A percentile compares a stretch with the other conserved stretches of the same genome.
Evolutionary conservation across 1,140 invertebrate genomes (phyloP).

Genomic region (Nymphalis io): DNA sequence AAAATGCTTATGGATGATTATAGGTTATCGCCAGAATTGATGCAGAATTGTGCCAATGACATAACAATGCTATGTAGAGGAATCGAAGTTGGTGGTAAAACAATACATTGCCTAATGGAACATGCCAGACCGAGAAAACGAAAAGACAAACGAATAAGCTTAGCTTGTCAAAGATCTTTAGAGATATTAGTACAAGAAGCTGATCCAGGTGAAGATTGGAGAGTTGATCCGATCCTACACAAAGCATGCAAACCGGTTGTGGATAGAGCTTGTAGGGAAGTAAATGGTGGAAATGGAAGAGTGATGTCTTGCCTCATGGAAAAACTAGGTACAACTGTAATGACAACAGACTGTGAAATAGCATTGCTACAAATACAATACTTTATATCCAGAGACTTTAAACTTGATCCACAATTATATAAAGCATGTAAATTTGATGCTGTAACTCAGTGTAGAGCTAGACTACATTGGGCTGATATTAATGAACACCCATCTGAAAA

Average conservation of each 20-base stretch:
- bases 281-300: constrained; percentile 85
- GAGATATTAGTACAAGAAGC: constrained; percentile 89
- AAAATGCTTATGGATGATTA: constrained; percentile 96
- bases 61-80: constrained; percentile 88
- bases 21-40: constrained; percentile 94
- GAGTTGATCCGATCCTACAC: constrained; percentile 93
- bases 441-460: constrained; percentile 89
- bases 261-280: constrained; percentile 85
- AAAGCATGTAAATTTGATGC: constrained; percentile 94
- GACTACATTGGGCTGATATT: constrained; percentile 88
- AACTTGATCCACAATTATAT: constrained; percentile 94
- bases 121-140: constrained; percentile 86
- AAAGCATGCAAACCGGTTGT: constrained; percentile 93
- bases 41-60: constrained; percentile 93
- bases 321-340: constrained; percentile 90
- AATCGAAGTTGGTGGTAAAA: constrained; percentile 90
- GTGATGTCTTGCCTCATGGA: constrained; percentile 97
- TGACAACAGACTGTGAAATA: constrained; percentile 94
- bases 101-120: constrained; percentile 98
- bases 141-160: constrained; percentile 83
- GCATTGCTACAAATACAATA: constrained; percentile 97
- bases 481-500: constrained; percentile 76
- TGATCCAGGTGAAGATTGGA: constrained; percentile 94
- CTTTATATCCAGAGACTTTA: constrained; percentile 97
- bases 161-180: constrained; percentile 86